phyloP scores from a whole-genome alignment of 37 sponge, comb jelly and placozoan species.

The Cliona cf. orientalis region DNA sequence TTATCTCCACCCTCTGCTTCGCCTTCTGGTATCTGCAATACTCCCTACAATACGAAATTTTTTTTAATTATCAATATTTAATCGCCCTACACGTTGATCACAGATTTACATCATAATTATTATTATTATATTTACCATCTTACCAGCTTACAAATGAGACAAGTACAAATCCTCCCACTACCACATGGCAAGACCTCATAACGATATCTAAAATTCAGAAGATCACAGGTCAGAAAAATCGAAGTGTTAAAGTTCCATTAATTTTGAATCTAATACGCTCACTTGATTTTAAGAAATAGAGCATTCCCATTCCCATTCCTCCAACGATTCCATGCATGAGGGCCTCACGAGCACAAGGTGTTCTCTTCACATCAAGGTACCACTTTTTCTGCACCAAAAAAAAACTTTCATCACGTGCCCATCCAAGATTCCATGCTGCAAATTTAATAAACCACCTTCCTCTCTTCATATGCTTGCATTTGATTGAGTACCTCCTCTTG shows the following conservation, averaged over 20 bases:
- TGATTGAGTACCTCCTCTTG: background rate
- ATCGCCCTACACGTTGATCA: background rate
- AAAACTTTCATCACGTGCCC: background rate
- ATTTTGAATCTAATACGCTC: background rate
- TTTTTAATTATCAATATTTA: too few relatives aligned
- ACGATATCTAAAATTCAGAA: conserved; percentile 54
- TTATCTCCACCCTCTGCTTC: conserved; percentile 52
- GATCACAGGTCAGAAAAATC: background rate
- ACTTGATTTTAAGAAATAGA: conserved; percentile 71
- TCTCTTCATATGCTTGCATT: background rate
- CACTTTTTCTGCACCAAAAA: conserved; percentile 70
- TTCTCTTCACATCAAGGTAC: conserved; percentile 68
- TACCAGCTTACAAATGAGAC: conserved; percentile 65
- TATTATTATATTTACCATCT: background rate
- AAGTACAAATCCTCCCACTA: conserved; percentile 61
- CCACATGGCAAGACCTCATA: conserved; percentile 78
- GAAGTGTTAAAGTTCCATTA: background rate
- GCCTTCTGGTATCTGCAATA: conserved; percentile 41
- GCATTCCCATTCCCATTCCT: conserved; percentile 54
- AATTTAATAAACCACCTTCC: background rate
- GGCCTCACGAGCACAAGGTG: conserved; percentile 83
- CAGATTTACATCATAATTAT: background rate
- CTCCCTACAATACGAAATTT: conserved; percentile 61
- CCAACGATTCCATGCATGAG: conserved; percentile 76
- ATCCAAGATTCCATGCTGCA: too few relatives aligned